Conservation (phyloP, 1,140 invertebrate genomes). For the Leptoteleia sp. region DNA sequence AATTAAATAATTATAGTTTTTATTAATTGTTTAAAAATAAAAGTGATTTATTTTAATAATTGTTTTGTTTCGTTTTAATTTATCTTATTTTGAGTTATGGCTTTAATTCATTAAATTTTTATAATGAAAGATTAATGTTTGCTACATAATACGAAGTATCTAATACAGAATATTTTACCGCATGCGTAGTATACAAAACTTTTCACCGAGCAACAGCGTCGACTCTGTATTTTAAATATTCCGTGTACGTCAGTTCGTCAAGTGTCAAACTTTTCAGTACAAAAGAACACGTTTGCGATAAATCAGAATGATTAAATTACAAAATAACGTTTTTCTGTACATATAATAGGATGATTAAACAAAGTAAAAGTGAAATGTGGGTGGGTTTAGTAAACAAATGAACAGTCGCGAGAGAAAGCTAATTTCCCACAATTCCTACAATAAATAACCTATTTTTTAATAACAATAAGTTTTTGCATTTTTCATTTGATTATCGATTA, state of each 20-base stretch:
- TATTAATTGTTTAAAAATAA: too few relatives aligned
- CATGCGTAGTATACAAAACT: too few relatives aligned
- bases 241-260: neutral
- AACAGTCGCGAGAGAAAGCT: neutral
- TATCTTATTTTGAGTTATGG: too few relatives aligned
- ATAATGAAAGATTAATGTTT: too few relatives aligned
- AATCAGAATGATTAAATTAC: neutral
- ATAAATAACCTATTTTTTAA: neutral
- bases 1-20: too few relatives aligned
- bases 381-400: neutral
- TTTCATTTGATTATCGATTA: neutral
- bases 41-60: too few relatives aligned
- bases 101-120: too few relatives aligned
- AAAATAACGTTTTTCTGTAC: neutral
- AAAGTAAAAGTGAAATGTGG: neutral
- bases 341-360: neutral
- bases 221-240: neutral
- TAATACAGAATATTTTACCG: too few relatives aligned
- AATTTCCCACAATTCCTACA: neutral
- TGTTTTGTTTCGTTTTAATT: too few relatives aligned
- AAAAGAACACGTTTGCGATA: neutral
- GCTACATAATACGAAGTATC: too few relatives aligned
- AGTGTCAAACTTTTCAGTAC: too few relatives aligned
- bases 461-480: neutral
- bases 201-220: too few relatives aligned